Base-by-base conservation (phyloP, 1,140 invertebrate species). In the Nomia melanderi region DNA sequence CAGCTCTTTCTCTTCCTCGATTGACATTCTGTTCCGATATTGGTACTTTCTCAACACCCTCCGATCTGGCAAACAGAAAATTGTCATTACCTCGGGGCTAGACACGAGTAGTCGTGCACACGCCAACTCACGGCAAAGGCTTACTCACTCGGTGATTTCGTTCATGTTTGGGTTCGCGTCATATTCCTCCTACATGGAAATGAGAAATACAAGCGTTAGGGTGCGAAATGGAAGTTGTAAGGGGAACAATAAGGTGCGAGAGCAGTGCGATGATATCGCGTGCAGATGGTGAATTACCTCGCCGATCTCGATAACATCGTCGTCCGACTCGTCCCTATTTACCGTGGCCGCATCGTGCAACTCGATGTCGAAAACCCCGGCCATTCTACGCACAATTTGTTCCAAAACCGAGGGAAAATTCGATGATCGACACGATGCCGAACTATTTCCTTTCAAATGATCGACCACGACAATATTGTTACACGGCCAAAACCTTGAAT, bases 1-100 rank as follows among this genome's bases (percentile, higher is more conserved):
- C 97, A 74, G 96, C 95, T 91, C 97, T 96, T 86, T 96, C 94
- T 81, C 94, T 93, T 27, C 96, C 96, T 57, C 95, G 95, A 92
- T 98, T 98, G 1, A 98, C 97, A 93, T 95, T 98, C 85, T 97
- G 95, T 90, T 98, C 97, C 41, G 95, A 96, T 74, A 98, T 92
- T 85, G 96, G 95, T 78, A 98, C 95, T 56, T 96, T 96, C 92
- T 98, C 97, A 79, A 96, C 94, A 80, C 95, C 95, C 79, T 96
- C 96, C 73, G 94, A 93, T 77, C 96, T 96, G 85, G 50, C 93
- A 89, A 87, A 79, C 1, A 56, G 12, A 74, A 62, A 63, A 56
- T 69, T 62, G 47, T 72, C 29, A 50, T 73, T 56, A 65, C 25
- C 50, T 44, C 23, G 29, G 9, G 36, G 23, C 41, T 64, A 20